These are phyloP conservation scores for Athalia circularis DNA, from an alignment of 2,888 invertebrate species.

Conservation along the genomic window DNA sequence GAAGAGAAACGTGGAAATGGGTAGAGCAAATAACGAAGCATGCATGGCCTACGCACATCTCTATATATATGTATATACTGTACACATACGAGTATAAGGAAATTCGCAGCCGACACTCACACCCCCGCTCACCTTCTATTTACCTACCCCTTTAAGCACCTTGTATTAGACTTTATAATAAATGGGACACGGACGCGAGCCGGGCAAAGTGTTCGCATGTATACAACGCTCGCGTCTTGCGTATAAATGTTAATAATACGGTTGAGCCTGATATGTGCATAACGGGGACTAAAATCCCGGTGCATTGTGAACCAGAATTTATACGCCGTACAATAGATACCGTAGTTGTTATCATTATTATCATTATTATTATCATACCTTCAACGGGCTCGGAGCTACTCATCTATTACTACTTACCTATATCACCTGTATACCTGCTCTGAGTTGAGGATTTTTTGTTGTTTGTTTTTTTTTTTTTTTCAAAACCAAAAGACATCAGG, in stretches of 20 bases:
- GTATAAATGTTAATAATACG: slow-evolving; percentile 60
- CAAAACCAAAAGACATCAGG: too few species aligned
- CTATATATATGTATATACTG: neutral
- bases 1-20: neutral
- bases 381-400: slow-evolving; percentile 19
- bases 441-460: too few species aligned
- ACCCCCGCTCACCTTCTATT: slow-evolving; percentile 21
- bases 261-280: slow-evolving; percentile 60
- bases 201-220: too few species aligned
- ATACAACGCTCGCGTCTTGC: slow-evolving; percentile 52
- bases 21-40: slow-evolving; percentile 6
- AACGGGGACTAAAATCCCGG: slow-evolving; percentile 32
- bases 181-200: slow-evolving; percentile 48
- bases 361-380: slow-evolving; percentile 10
- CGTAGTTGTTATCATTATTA: too few species aligned
- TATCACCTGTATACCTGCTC: too few species aligned
- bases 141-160: slow-evolving; percentile 55
- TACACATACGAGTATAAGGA: too few species aligned
- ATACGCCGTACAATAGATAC: slow-evolving; percentile 30
- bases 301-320: slow-evolving; percentile 40
- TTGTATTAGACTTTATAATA: slow-evolving; percentile 66
- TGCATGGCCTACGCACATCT: slow-evolving; percentile 2
- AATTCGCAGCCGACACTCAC: slow-evolving; percentile 15
- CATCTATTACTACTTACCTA: too few species aligned
- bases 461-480: too few species aligned